These are phyloP conservation scores for Dicaeum eximium DNA, from an alignment of 2,113 vertebrate species.

Conservation along the genomic window DNA sequence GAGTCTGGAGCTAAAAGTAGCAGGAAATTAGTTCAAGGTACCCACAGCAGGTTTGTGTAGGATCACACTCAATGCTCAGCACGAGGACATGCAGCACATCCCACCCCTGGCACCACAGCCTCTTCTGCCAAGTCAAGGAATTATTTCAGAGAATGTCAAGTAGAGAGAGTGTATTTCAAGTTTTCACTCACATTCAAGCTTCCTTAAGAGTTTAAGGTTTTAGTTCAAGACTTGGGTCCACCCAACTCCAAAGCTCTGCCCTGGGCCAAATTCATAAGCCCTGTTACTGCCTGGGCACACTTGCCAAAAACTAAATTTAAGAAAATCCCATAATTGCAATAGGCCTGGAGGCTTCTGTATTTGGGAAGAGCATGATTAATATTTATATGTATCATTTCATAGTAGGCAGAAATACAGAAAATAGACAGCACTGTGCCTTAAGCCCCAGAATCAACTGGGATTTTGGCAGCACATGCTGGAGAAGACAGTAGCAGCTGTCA, in stretches of 20 bases:
- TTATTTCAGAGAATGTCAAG: not conserved
- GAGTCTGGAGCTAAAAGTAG: not conserved
- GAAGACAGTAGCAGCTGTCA: conserved; percentile 23
- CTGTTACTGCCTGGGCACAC: not conserved
- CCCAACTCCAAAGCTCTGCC: not conserved
- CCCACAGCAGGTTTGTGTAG: not conserved
- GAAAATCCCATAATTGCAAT: not conserved
- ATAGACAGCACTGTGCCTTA: not conserved
- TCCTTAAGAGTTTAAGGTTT: not conserved
- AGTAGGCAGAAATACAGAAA: not conserved
- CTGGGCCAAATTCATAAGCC: accelerated
- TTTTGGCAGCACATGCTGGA: conserved; percentile 9
- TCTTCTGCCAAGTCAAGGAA: not conserved
- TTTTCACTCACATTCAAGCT: not conserved
- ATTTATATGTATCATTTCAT: not conserved
- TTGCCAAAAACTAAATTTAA: not conserved
- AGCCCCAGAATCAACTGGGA: not conserved
- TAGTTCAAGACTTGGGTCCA: not conserved
- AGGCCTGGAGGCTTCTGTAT: not conserved
- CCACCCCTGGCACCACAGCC: not conserved
- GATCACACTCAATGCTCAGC: not conserved
- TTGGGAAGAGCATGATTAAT: not conserved
- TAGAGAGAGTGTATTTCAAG: not conserved
- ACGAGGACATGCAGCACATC: not conserved
- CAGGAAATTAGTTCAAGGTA: not conserved